Percentiles rank a stretch among this genome's conserved stretches.
Conservation (phyloP, 2,797 vertebrate genomes). For the Sebastes itinus region DNA sequence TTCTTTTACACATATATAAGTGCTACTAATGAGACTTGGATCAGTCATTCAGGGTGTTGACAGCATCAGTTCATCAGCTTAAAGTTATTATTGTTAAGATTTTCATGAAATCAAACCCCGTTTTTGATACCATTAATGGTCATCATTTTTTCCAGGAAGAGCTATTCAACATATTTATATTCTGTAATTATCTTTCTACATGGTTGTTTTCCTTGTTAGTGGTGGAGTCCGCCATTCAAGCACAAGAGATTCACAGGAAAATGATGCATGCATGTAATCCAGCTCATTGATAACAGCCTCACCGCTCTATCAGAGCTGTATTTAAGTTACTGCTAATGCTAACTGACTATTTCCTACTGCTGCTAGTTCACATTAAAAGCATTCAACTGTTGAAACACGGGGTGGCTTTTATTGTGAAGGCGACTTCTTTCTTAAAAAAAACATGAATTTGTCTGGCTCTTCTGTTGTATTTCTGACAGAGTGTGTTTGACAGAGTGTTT, state of each 20-base stretch:
- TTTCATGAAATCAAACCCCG: neutral
- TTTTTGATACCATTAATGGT: neutral
- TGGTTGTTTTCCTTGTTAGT: neutral
- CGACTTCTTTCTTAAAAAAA: neutral
- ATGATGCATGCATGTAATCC: neutral
- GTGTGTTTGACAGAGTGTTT: neutral
- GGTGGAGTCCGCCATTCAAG: neutral
- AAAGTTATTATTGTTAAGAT: neutral
- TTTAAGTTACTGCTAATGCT: conserved; percentile 1
- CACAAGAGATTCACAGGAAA: conserved; percentile 6
- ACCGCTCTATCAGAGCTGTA: neutral
- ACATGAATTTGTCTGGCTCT: neutral
- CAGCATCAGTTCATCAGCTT: neutral
- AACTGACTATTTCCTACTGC: neutral
- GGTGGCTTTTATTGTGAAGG: conserved; percentile 7
- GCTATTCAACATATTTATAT: neutral
- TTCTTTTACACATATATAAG: neutral
- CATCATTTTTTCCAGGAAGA: neutral
- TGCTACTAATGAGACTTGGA: neutral
- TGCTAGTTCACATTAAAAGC: conserved; percentile 24
- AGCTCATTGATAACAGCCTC: neutral
- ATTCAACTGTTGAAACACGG: neutral
- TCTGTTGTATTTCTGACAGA: neutral
- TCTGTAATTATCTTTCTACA: neutral
- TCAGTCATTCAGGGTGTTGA: conserved; percentile 2